Evolutionary conservation across 2,797 vertebrate species (phyloP).

Genomic region (Brachyrhaphis roseni): DNA sequence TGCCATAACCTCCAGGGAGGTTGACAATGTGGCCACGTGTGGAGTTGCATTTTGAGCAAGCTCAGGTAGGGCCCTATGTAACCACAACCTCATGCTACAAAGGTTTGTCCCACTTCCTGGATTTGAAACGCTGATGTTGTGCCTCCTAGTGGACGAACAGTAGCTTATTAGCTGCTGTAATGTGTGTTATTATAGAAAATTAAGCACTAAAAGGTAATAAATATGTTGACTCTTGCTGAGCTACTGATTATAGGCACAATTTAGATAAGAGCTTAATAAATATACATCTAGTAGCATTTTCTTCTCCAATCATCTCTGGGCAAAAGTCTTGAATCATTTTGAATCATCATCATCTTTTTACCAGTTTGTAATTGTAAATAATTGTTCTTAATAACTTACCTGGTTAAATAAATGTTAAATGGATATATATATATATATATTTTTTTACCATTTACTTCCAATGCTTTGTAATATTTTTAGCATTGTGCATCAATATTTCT

Average conservation of each 20-base stretch:
- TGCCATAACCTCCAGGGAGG: constrained; percentile 55
- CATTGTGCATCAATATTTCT: neutral
- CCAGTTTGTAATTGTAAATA: too few species aligned
- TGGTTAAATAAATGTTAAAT: neutral
- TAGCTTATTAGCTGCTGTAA: neutral
- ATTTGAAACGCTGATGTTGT: constrained; percentile 20
- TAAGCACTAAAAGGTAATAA: neutral
- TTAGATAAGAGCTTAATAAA: constrained; percentile 6
- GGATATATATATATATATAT: neutral
- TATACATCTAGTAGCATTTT: neutral
- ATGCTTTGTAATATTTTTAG: neutral
- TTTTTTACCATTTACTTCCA: neutral
- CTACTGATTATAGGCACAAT: constrained; percentile 1
- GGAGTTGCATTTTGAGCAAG: constrained; percentile 57
- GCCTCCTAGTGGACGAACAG: constrained; percentile 56
- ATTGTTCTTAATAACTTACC: too few species aligned
- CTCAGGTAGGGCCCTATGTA: constrained; percentile 59
- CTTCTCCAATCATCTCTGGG: neutral
- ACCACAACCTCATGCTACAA: constrained; percentile 13
- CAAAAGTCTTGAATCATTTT: neutral
- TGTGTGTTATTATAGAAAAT: neutral
- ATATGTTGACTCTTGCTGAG: neutral
- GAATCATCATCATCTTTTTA: too few species aligned
- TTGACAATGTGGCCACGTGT: constrained; percentile 64
- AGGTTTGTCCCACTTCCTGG: constrained; percentile 58